phyloP scores from a whole-genome alignment of 2,888 invertebrate genomes.

The Beris chalybata region DNA sequence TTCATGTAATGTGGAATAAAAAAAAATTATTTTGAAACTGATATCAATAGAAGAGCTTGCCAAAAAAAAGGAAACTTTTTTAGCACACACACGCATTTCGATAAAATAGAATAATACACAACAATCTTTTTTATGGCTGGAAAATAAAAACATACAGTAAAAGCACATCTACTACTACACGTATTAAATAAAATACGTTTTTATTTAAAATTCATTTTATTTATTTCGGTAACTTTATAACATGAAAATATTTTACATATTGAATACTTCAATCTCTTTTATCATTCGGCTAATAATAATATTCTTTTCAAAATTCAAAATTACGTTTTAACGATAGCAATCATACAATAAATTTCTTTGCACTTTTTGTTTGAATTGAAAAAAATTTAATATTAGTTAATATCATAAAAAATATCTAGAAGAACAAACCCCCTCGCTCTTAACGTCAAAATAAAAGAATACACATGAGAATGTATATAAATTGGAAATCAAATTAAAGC shows the following conservation, averaged over 20 bases:
- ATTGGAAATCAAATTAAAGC: too few species aligned
- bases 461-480: too few species aligned
- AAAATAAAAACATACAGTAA: conserved; percentile 30
- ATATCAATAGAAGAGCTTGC: conserved; percentile 30
- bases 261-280: conserved; percentile 10
- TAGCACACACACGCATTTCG: conserved; percentile 3
- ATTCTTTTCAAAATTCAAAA: conserved; percentile 15
- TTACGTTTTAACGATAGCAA: conserved; percentile 5
- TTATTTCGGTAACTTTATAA: conserved; percentile 10
- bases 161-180: conserved; percentile 32
- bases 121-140: conserved; percentile 16
- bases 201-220: conserved; percentile 40
- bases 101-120: neutral
- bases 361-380: conserved; percentile 8
- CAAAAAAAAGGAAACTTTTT: conserved; percentile 1
- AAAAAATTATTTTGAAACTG: conserved; percentile 30
- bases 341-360: conserved; percentile 6
- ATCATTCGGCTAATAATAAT: conserved; percentile 29
- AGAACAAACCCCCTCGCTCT: too few species aligned
- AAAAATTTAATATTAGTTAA: conserved; percentile 8
- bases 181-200: conserved; percentile 33
- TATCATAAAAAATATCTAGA: too few species aligned
- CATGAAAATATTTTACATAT: conserved; percentile 13
- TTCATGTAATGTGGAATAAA: conserved; percentile 28
- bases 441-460: too few species aligned